Evolutionary conservation across 2,113 vertebrate species (phyloP).

Genomic region (Bothrops jararaca): DNA sequence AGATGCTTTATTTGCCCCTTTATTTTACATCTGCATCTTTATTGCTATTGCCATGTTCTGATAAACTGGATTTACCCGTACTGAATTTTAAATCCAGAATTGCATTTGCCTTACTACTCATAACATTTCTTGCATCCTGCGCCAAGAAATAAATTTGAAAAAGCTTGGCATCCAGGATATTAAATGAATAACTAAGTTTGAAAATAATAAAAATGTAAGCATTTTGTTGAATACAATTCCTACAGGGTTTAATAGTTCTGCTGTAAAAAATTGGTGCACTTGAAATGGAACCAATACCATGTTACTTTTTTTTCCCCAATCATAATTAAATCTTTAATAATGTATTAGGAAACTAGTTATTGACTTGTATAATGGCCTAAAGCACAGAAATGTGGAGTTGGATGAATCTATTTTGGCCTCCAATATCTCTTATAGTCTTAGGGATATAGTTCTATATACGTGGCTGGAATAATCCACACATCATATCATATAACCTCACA

Average conservation of each 20-base stretch:
- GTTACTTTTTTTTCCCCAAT: conserved; percentile 28
- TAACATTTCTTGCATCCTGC: neutral
- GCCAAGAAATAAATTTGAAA: neutral
- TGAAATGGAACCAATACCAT: conserved; percentile 3
- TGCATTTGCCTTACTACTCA: neutral
- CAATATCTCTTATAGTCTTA: conserved; percentile 1
- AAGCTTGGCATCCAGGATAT: conserved; percentile 12
- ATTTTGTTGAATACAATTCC: conserved; percentile 29
- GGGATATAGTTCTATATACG: neutral
- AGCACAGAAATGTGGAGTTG: neutral
- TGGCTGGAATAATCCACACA: neutral
- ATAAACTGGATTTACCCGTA: conserved; percentile 11
- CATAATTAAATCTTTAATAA: conserved; percentile 40
- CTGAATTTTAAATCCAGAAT: neutral
- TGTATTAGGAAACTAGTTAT: conserved; percentile 16
- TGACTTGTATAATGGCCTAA: conserved; percentile 21
- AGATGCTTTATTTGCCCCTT: neutral
- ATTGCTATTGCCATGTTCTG: conserved; percentile 8
- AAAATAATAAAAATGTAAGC: conserved; percentile 38
- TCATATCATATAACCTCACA: neutral
- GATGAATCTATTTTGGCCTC: conserved; percentile 20
- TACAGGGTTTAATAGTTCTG: conserved; percentile 12
- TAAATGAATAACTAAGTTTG: conserved; percentile 32
- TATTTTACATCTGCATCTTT: neutral
- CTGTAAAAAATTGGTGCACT: conserved; percentile 8